Conservation (phyloP, 2,797 vertebrate species). For the Cossypha dichroa region DNA sequence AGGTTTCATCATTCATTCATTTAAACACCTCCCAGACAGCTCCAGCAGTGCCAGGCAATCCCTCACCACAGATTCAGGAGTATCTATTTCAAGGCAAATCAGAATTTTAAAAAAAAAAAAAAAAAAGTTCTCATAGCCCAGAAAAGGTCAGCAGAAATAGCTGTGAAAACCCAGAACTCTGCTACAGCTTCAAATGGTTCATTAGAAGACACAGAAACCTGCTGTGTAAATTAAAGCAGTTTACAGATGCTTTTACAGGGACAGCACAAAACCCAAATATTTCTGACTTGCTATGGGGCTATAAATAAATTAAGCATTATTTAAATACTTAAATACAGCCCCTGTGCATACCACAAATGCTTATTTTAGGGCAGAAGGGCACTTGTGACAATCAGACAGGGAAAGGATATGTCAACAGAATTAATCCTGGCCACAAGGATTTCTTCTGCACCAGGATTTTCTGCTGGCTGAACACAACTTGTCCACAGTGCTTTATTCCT, state of each 20-base stretch:
- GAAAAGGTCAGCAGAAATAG: not conserved
- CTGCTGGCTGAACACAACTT: not conserved
- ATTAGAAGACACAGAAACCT: not conserved
- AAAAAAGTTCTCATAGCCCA: not conserved
- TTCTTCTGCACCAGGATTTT: not conserved
- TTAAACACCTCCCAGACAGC: not conserved
- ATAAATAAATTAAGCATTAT: not conserved
- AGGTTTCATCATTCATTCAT: not conserved
- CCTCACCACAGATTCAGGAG: rapidly evolving
- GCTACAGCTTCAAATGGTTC: not conserved
- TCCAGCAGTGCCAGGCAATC: not conserved
- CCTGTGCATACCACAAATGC: not conserved
- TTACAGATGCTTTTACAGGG: not conserved
- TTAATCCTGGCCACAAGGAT: not conserved
- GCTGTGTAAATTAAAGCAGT: not conserved
- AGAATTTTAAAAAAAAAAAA: not conserved
- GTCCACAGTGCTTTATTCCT: not conserved
- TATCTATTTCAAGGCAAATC: not conserved
- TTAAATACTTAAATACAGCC: not conserved
- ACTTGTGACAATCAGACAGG: not conserved
- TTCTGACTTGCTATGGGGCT: not conserved
- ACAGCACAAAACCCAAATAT: not conserved
- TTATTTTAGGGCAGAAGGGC: not conserved
- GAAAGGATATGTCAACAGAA: not conserved
- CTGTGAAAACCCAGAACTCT: not conserved